Evolutionary conservation across 2,797 vertebrate genomes (phyloP).

Genomic region (Notolepis coatsorum): DNA sequence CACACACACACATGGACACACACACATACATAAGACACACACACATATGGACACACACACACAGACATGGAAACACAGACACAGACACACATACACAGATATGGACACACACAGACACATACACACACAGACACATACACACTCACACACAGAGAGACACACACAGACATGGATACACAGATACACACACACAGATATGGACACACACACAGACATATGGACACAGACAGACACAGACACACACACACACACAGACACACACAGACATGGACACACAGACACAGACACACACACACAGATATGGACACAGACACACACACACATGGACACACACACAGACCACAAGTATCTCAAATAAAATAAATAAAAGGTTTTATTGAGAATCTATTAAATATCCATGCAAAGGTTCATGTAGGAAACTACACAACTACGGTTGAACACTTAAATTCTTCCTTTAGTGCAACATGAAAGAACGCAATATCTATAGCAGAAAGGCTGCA

Average conservation of each 20-base stretch:
- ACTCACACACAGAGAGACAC: constrained; percentile 13
- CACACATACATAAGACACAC: too few relatives aligned
- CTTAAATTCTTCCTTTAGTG: too few relatives aligned
- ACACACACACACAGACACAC: too few relatives aligned
- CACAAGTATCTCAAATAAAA: background rate
- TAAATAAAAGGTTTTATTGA: background rate
- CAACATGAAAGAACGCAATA: too few relatives aligned
- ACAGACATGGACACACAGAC: background rate
- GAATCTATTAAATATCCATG: background rate
- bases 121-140: constrained; percentile 4
- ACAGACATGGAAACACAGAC: too few relatives aligned
- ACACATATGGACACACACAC: too few relatives aligned
- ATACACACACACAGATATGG: background rate
- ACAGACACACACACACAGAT: background rate
- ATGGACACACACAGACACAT: background rate
- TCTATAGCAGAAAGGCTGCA: too few relatives aligned
- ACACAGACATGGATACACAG: background rate
- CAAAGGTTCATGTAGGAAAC: background rate
- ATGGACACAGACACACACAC: background rate
- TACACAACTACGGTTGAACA: too few relatives aligned
- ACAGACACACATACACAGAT: background rate
- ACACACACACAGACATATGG: too few relatives aligned
- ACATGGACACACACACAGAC: background rate
- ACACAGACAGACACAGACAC: too few relatives aligned
- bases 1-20: too few relatives aligned